Evolutionary conservation across 2,113 vertebrate genomes (phyloP).

Genomic region (Microcebus murinus): DNA sequence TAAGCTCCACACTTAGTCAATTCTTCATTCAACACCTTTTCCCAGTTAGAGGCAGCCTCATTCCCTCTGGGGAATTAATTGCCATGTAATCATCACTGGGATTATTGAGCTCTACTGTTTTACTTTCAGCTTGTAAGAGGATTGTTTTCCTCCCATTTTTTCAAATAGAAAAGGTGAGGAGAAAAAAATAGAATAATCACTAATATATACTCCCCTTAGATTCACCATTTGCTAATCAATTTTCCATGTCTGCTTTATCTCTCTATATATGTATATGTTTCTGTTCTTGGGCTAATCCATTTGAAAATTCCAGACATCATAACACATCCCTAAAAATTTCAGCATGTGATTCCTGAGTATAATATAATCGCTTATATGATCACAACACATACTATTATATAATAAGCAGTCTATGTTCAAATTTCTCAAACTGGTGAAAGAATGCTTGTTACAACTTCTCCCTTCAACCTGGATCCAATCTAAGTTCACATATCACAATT

Average conservation of each 20-base stretch:
- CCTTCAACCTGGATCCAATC: not conserved
- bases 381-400: not conserved
- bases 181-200: not conserved
- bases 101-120: not conserved
- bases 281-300: not conserved
- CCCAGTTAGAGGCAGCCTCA: not conserved
- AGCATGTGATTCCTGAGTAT: not conserved
- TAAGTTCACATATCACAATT: not conserved
- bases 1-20: not conserved
- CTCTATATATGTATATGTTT: not conserved
- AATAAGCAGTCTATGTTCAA: not conserved
- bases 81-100: not conserved
- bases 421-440: not conserved
- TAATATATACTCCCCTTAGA: not conserved
- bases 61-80: constrained; percentile 13
- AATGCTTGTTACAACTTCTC: not conserved
- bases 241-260: not conserved
- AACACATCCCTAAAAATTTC: constrained; percentile 17
- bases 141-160: constrained; percentile 3
- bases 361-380: not conserved
- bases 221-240: constrained; percentile 27
- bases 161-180: not conserved
- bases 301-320: not conserved
- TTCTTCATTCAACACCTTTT: constrained; percentile 26
- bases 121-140: not conserved